Base-by-base conservation (phyloP, 1,140 invertebrate genomes). In the Galendromus occidentalis region DNA sequence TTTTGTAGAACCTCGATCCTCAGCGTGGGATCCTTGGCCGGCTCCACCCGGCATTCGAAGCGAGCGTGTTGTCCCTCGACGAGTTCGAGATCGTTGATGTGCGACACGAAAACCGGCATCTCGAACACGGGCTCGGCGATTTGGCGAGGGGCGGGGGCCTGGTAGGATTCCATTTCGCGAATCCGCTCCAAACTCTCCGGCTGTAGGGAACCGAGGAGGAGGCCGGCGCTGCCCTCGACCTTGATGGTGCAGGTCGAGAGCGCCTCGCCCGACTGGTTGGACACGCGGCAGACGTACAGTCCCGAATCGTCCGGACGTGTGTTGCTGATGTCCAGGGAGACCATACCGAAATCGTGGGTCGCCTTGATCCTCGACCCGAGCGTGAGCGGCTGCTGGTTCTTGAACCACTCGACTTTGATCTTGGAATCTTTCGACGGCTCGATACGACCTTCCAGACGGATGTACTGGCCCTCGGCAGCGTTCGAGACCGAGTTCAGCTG, bases 31-130 rank as follows among this genome's bases (percentile, higher is more conserved):
- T 97, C 92, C 74, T 89, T 87, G 12, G 88, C 85, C 42, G 92
- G 92, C 74, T 94, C 86, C 5, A 97, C 88, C 69, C 86, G 85
- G 74, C 90, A 94, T 76, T 95, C 90, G 73, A 98, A 98, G 75
- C 91, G 89, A 69, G 85, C 87, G 67, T 85, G 86, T 67, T 93
- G 88, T 63, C 85, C 86, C 79, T 97, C 92, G 66, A 84, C 84
- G 71, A 86, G 87, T 71, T 88, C 83, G 12, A 92, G 84, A 72
- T 93, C 89, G 74, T 92, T 92, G 59, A 94, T 77, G 75, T 92
- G 89, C 44, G 85, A 84, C 59, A 91, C 89, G 71, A 93, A 92
- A 6, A 91, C 84, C 1, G 90, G 89, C 25, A 82, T 81, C 74
- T 91, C 88, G 72, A 85, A 93, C 1, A 78, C 79, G 4, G 85